A percentile compares a stretch with the other conserved stretches of the same genome.
phyloP scores from a whole-genome alignment of 2,888 invertebrate genomes.

The Omphaloscelis lunosa region DNA sequence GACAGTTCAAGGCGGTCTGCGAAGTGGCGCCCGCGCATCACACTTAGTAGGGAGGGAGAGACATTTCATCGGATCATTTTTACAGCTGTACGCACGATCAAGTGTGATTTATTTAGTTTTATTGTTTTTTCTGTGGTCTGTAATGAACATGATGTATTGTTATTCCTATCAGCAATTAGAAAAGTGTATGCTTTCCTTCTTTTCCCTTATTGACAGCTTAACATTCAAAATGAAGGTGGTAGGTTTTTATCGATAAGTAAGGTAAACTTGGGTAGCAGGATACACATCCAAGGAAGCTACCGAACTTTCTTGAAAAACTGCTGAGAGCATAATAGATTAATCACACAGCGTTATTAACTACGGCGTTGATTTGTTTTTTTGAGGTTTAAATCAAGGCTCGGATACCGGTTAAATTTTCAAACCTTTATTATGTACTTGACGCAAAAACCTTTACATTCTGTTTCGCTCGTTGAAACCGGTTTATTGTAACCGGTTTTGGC shows the following conservation, averaged over 20 bases:
- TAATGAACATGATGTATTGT: conserved; percentile 44
- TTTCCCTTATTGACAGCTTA: background rate
- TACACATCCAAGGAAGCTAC: background rate
- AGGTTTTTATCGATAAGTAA: background rate
- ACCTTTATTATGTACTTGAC: no score
- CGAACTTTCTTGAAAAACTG: no score
- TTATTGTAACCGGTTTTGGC: no score
- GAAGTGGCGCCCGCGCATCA: conserved; percentile 75
- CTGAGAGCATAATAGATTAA: background rate
- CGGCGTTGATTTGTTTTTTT: background rate
- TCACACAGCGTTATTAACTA: background rate
- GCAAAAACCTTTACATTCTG: no score
- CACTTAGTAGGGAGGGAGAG: conserved; percentile 71
- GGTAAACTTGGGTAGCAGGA: background rate
- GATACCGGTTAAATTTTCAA: no score
- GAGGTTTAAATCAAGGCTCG: no score
- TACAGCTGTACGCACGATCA: conserved; percentile 84
- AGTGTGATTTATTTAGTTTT: conserved; percentile 73
- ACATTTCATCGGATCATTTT: conserved; percentile 83
- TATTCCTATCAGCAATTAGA: background rate
- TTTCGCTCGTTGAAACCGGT: no score
- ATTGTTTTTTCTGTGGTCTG: conserved; percentile 58
- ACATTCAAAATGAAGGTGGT: background rate
- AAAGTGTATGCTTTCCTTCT: background rate
- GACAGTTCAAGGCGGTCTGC: conserved; percentile 82